Percentiles rank a stretch among this genome's conserved stretches.
Evolutionary conservation across 2,888 invertebrate genomes (phyloP).

Genomic region (Pediacus dermestoides): DNA sequence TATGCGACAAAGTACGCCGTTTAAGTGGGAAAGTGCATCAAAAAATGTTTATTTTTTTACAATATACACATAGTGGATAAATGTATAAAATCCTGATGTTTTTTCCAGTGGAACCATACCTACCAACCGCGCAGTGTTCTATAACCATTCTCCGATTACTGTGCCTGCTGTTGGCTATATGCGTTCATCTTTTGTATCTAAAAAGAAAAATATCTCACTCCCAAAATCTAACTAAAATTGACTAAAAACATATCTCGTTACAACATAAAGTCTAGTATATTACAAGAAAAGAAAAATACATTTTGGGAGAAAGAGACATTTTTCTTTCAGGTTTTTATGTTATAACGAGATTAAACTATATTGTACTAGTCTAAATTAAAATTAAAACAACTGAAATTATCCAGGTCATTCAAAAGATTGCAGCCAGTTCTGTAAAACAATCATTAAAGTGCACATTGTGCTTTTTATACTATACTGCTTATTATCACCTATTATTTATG

Average conservation of each 20-base stretch:
- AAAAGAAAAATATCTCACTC: slow-evolving; percentile 58
- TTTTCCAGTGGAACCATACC: slow-evolving; percentile 23
- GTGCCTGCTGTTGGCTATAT: slow-evolving; percentile 50
- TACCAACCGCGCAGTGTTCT: slow-evolving; percentile 23
- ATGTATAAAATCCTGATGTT: neutral
- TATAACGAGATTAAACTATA: slow-evolving; percentile 60
- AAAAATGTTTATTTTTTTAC: neutral
- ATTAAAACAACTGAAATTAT: slow-evolving; percentile 9
- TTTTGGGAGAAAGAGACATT: slow-evolving; percentile 47
- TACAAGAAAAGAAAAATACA: slow-evolving; percentile 13
- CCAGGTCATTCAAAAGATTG: slow-evolving; percentile 10
- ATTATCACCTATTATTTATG: neutral
- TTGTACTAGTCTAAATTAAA: slow-evolving; percentile 50
- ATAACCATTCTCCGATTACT: no score
- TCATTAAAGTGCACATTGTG: neutral
- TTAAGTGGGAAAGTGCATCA: neutral
- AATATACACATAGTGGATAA: neutral
- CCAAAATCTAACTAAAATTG: slow-evolving; percentile 41
- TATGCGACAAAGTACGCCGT: neutral
- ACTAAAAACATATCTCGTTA: slow-evolving; percentile 47
- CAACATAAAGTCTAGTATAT: slow-evolving; percentile 43
- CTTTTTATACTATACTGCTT: neutral
- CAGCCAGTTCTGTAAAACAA: slow-evolving; percentile 12
- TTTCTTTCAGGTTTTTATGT: slow-evolving; percentile 50
- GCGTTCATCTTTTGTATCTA: slow-evolving; percentile 74